These are phyloP conservation scores for Plagodis pulveraria DNA, from an alignment of 2,888 invertebrate species.

Conservation along the genomic window DNA sequence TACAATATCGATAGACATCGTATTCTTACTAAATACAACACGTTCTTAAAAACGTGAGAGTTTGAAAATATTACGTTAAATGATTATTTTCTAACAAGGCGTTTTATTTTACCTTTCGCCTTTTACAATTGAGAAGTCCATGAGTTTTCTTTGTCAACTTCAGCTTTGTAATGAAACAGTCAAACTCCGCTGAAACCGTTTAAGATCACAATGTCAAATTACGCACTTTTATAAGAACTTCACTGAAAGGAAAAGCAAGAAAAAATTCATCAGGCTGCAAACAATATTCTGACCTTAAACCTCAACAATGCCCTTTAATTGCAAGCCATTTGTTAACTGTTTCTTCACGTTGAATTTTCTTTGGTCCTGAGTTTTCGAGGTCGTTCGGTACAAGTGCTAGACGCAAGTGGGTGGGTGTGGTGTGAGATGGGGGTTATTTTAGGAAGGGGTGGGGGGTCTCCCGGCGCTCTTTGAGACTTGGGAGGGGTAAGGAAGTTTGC, in stretches of 20 bases:
- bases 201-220: conserved; percentile 21
- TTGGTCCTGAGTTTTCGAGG: conserved; percentile 69
- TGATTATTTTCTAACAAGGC: too few species aligned
- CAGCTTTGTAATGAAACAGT: conserved; percentile 14
- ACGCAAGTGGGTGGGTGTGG: conserved; percentile 51
- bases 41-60: too few species aligned
- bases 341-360: conserved; percentile 33
- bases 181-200: conserved; percentile 13
- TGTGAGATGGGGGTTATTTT: conserved; percentile 13
- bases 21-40: too few species aligned
- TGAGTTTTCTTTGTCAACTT: conserved; percentile 6
- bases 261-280: conserved; percentile 41
- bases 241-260: conserved; percentile 36
- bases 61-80: too few species aligned
- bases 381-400: conserved; percentile 68
- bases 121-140: conserved; percentile 11
- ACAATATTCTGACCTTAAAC: conserved; percentile 47
- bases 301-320: conserved; percentile 52
- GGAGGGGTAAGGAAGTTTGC: conserved; percentile 58
- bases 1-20: too few species aligned
- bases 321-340: conserved; percentile 43
- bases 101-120: not conserved
- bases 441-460: conserved; percentile 44
- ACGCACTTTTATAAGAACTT: conserved; percentile 26
- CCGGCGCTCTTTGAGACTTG: conserved; percentile 38